These are phyloP conservation scores for Drosophila equinoxialis DNA, from an alignment of 1,140 invertebrate genomes.

Conservation along the genomic window DNA sequence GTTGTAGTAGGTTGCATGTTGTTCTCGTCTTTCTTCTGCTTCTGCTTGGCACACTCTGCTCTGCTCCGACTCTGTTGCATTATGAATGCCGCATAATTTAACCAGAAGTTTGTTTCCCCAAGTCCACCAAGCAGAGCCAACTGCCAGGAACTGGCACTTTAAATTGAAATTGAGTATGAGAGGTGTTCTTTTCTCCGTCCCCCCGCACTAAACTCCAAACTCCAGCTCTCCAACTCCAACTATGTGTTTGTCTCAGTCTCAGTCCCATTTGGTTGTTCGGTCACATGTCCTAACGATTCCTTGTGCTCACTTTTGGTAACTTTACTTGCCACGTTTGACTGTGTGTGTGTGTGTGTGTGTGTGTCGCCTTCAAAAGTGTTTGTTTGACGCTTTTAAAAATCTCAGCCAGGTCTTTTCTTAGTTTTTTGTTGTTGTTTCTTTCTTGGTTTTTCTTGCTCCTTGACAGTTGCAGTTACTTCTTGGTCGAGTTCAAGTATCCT, in stretches of 20 bases:
- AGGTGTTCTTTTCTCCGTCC: not conserved
- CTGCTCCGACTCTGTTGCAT: slow-evolving; percentile 60
- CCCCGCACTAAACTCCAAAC: not conserved
- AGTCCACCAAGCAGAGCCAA: slow-evolving; percentile 13
- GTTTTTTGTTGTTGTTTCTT: slow-evolving; percentile 3
- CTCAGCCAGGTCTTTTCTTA: slow-evolving; percentile 9
- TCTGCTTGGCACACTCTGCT: slow-evolving; percentile 9
- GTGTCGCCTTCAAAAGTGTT: slow-evolving; percentile 28
- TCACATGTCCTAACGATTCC: slow-evolving; percentile 35
- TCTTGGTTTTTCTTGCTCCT: not conserved
- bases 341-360: not conserved
- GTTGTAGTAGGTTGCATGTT: not conserved
- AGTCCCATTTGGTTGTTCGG: slow-evolving; percentile 17
- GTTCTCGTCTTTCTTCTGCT: not conserved
- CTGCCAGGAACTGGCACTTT: slow-evolving; percentile 30
- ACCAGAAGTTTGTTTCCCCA: slow-evolving; percentile 43
- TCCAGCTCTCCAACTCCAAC: not conserved
- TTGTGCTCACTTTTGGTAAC: slow-evolving; percentile 20
- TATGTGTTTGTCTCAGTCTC: not conserved
- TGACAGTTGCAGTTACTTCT: slow-evolving; percentile 25
- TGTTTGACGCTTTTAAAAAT: slow-evolving; percentile 38
- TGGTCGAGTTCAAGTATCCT: slow-evolving; percentile 47
- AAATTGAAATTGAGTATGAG: slow-evolving; percentile 23
- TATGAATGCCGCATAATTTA: slow-evolving; percentile 78
- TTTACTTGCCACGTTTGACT: slow-evolving; percentile 25